A percentile compares a stretch with the other conserved stretches of the same genome.
These are phyloP conservation scores for Porites lobata DNA, from an alignment of 92 coral and sea anemone species.

Conservation along the genomic window DNA sequence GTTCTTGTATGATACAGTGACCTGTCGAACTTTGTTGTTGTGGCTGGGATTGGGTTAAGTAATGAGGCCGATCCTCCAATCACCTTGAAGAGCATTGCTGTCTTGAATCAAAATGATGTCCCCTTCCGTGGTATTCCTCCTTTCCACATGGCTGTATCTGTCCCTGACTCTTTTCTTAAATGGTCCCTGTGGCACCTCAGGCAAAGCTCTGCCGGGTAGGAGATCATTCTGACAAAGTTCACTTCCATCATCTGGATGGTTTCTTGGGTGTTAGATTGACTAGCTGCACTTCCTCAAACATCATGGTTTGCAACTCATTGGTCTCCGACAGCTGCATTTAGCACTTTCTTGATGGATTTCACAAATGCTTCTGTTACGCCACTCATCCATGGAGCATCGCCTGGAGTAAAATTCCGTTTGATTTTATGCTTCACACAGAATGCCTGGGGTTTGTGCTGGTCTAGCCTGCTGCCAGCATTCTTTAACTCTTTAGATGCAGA, in stretches of 20 bases:
- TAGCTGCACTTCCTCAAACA: constrained; percentile 51
- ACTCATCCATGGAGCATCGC: constrained; percentile 66
- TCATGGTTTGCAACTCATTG: constrained; percentile 52
- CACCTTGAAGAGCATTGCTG: constrained; percentile 52
- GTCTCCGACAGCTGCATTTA: constrained; percentile 44
- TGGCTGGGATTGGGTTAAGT: constrained; percentile 26
- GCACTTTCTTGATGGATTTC: constrained; percentile 53
- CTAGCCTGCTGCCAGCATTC: constrained; percentile 22
- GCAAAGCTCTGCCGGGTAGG: constrained; percentile 45
- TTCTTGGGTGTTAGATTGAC: constrained; percentile 57
- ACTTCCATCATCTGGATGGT: constrained; percentile 43
- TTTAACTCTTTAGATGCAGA: constrained; percentile 30
- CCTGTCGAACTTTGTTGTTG: constrained; percentile 47
- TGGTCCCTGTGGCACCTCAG: constrained; percentile 64
- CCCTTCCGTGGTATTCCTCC: constrained; percentile 47
- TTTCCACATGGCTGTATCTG: constrained; percentile 48
- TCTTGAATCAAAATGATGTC: constrained; percentile 65
- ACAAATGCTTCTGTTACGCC: constrained; percentile 60
- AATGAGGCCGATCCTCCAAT: constrained; percentile 68
- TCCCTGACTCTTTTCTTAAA: constrained; percentile 37
- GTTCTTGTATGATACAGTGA: constrained; percentile 49
- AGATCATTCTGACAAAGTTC: constrained; percentile 59
- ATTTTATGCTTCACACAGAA: constrained; percentile 27
- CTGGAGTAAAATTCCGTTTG: constrained; percentile 42
- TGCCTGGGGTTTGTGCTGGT: constrained; percentile 15